Conservation (phyloP, 2,888 invertebrate genomes). For the Andrena bucephala region DNA sequence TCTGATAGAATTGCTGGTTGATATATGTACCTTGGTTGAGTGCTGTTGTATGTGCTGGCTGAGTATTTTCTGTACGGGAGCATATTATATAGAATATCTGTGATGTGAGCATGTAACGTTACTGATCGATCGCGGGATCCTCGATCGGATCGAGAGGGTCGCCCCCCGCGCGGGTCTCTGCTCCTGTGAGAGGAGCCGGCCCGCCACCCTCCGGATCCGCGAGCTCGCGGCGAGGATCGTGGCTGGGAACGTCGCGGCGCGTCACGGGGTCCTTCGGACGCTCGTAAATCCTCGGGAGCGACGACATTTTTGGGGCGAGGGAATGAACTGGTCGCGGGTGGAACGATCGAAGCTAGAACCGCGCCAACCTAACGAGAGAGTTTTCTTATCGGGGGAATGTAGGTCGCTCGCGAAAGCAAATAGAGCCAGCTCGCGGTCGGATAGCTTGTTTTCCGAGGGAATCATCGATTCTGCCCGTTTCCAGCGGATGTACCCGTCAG, state of each 20-base stretch:
- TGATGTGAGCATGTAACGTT: slow-evolving; percentile 47
- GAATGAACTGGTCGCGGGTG: not conserved
- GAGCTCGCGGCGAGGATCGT: not conserved
- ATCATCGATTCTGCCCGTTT: slow-evolving; percentile 6
- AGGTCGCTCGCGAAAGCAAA: slow-evolving; percentile 25
- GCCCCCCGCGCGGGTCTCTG: slow-evolving; percentile 5
- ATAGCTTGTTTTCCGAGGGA: slow-evolving; percentile 16
- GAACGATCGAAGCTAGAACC: slow-evolving; percentile 8
- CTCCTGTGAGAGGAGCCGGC: slow-evolving; percentile 49
- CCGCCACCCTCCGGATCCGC: slow-evolving; percentile 27
- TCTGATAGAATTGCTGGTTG: slow-evolving; percentile 53
- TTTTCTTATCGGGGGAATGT: slow-evolving; percentile 4
- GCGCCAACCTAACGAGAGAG: not conserved
- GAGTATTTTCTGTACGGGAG: slow-evolving; percentile 79
- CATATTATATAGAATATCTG: slow-evolving; percentile 47
- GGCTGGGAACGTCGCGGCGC: not conserved
- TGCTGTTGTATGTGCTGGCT: slow-evolving; percentile 85
- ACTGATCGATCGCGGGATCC: not conserved
- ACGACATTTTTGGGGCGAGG: not conserved
- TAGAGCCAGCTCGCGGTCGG: not conserved
- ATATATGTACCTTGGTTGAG: slow-evolving; percentile 85
- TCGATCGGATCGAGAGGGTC: slow-evolving; percentile 8
- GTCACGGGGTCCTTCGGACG: not conserved
- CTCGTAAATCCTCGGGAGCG: slow-evolving; percentile 8
- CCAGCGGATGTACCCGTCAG: not conserved